These are phyloP conservation scores for Aepyceros melampus DNA, from an alignment of 2,113 vertebrate species.

Conservation along the genomic window DNA sequence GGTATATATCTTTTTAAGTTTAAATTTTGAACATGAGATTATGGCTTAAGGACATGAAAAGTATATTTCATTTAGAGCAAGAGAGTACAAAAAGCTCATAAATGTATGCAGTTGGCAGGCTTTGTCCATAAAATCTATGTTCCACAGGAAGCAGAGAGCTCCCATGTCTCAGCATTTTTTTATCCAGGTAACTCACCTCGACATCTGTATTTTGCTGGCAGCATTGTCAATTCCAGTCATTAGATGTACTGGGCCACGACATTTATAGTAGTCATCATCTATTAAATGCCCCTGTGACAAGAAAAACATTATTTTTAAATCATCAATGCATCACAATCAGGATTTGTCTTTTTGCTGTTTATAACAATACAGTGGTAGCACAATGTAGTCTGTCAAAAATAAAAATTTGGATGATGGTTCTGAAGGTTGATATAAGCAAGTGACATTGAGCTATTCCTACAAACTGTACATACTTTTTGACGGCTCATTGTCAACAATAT, in stretches of 20 bases:
- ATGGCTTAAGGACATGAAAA: neutral
- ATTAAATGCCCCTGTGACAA: conserved; percentile 77
- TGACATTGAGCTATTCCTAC: neutral
- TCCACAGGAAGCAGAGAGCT: conserved; percentile 76
- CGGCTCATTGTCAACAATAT: neutral
- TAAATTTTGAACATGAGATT: neutral
- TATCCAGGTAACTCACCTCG: conserved; percentile 65
- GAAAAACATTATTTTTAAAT: neutral
- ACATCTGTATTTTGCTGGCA: conserved; percentile 72
- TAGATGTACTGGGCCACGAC: conserved; percentile 77
- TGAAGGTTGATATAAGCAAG: neutral
- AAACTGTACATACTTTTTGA: neutral
- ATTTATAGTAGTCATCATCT: conserved; percentile 67
- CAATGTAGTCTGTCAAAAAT: neutral
- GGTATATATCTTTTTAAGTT: neutral
- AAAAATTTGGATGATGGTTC: neutral
- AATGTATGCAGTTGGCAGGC: conserved; percentile 72
- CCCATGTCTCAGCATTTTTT: conserved; percentile 74
- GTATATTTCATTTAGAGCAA: neutral
- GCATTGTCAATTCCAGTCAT: conserved; percentile 78
- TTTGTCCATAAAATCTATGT: conserved; percentile 82
- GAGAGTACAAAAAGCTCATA: neutral
- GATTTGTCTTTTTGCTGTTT: neutral
- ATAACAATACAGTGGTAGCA: neutral
- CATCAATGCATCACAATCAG: too few relatives aligned